Conservation (phyloP, 2,113 vertebrate species). For the Raphicerus campestris region DNA sequence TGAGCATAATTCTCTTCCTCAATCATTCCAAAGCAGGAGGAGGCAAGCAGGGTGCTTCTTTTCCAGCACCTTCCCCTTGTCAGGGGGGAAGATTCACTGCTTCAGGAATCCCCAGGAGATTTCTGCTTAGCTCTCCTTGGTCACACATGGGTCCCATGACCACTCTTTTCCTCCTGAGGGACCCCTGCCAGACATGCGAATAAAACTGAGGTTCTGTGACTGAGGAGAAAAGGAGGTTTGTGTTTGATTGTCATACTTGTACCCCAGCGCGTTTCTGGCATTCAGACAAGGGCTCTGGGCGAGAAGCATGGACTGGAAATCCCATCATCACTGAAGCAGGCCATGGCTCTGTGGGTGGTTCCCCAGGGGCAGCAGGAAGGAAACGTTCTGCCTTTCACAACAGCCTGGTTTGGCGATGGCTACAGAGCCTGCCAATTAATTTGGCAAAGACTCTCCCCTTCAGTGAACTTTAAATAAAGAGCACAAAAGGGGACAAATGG, state of each 20-base stretch:
- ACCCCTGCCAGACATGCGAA: background rate
- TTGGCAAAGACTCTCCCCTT: conserved; percentile 1
- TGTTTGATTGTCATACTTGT: background rate
- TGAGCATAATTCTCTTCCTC: rapidly evolving
- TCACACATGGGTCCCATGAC: background rate
- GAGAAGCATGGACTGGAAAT: background rate
- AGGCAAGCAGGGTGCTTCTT: background rate
- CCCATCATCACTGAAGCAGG: background rate
- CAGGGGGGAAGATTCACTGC: background rate
- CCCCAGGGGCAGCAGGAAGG: rapidly evolving
- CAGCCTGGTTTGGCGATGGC: background rate
- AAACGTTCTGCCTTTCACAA: background rate
- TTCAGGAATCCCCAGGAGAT: no score
- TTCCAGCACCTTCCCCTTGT: background rate
- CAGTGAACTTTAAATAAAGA: conserved; percentile 1
- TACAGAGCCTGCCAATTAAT: background rate
- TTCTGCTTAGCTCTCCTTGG: no score
- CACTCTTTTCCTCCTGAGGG: background rate
- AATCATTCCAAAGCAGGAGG: background rate
- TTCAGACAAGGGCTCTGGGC: background rate
- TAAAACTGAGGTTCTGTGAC: background rate
- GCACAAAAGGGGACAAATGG: conserved; percentile 10
- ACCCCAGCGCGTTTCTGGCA: background rate
- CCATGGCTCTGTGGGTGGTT: background rate
- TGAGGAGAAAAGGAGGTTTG: background rate